phyloP scores from a whole-genome alignment of 1,140 invertebrate species.

The Lordiphosa mommai region DNA sequence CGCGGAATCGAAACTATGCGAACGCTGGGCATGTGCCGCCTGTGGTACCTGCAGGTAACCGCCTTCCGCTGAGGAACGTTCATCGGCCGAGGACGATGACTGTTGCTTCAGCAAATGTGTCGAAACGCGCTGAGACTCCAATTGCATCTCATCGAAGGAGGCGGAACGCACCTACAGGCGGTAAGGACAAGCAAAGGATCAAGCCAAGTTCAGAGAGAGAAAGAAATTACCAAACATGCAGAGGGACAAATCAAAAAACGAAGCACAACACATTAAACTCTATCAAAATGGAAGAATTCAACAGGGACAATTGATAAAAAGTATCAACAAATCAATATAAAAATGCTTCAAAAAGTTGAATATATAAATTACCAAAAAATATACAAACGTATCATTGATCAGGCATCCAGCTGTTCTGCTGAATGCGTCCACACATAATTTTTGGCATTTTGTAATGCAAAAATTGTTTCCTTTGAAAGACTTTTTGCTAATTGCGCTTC shows the following conservation, averaged over 20 bases:
- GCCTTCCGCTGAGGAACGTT: slow-evolving; percentile 69
- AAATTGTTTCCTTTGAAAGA: no score
- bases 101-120: slow-evolving; percentile 79
- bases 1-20: slow-evolving; percentile 88
- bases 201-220: neutral
- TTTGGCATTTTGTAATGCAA: no score
- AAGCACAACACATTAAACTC: no score
- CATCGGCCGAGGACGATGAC: slow-evolving; percentile 68
- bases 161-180: slow-evolving; percentile 84
- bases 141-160: slow-evolving; percentile 92
- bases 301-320: no score
- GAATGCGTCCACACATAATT: no score
- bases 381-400: no score
- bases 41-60: slow-evolving; percentile 84
- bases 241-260: neutral
- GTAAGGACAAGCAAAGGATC: neutral
- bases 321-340: no score
- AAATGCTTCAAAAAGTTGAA: no score
- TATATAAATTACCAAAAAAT: no score
- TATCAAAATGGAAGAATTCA: no score
- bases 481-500: no score
- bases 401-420: no score
- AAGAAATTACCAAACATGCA: neutral
- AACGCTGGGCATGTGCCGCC: slow-evolving; percentile 82
- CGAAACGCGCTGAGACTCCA: slow-evolving; percentile 85